Evolutionary conservation across 2,888 invertebrate genomes (phyloP).

Genomic region (Ditylenchus weischeri): DNA sequence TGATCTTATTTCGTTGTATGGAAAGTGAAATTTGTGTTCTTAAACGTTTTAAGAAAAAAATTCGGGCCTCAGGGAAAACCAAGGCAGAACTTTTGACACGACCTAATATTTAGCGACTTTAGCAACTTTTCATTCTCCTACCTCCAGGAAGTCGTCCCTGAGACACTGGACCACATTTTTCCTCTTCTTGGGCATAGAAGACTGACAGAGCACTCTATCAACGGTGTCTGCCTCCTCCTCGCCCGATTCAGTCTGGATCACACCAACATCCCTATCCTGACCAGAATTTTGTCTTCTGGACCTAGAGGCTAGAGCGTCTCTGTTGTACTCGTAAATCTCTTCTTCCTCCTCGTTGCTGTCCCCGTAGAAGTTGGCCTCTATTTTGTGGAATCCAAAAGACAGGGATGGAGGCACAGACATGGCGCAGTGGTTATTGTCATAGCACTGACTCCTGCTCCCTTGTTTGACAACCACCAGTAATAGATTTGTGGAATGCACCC

Average conservation of each 20-base stretch:
- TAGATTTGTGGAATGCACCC: conserved; percentile 53
- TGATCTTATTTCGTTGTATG: no score
- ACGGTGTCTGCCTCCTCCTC: conserved; percentile 9
- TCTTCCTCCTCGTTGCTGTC: background rate
- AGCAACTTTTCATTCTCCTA: no score
- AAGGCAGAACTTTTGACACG: no score
- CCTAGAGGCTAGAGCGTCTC: conserved; percentile 1
- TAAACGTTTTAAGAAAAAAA: no score
- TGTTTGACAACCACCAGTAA: conserved; percentile 54
- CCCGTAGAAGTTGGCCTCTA: conserved; percentile 20
- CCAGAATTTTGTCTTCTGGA: background rate
- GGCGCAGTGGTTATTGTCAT: conserved; percentile 48
- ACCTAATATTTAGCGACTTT: no score
- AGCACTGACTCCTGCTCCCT: conserved; percentile 44
- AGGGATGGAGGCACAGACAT: conserved; percentile 33
- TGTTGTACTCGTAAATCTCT: background rate
- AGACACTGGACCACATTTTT: conserved; percentile 38
- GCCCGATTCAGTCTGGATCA: background rate
- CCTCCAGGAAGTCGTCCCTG: conserved; percentile 32
- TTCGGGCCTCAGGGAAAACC: no score
- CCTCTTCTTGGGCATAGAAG: conserved; percentile 29
- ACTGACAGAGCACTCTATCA: conserved; percentile 26
- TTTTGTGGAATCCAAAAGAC: conserved; percentile 41
- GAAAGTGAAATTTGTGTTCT: no score
- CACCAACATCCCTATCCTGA: background rate